These are phyloP conservation scores for Micrastur ruficollis DNA, from an alignment of 2,797 vertebrate species.

Conservation along the genomic window DNA sequence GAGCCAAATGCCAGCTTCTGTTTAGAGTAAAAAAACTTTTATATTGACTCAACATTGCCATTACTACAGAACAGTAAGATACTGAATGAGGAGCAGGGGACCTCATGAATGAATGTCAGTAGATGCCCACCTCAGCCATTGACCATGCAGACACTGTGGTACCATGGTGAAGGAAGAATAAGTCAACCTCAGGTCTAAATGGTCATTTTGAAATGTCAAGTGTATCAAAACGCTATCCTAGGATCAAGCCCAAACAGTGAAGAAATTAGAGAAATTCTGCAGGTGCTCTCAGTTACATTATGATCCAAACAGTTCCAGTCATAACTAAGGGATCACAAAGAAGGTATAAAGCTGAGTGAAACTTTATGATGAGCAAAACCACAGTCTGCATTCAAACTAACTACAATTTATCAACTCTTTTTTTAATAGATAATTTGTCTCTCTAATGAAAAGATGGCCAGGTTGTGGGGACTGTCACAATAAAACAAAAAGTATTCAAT, in stretches of 20 bases:
- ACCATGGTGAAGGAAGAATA: not conserved
- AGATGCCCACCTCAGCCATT: not conserved
- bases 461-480: not conserved
- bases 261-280: not conserved
- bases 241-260: not conserved
- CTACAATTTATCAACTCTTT: not conserved
- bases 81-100: not conserved
- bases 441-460: not conserved
- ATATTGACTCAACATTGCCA: not conserved
- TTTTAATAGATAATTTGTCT: not conserved
- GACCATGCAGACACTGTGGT: not conserved
- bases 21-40: not conserved
- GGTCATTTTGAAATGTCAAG: not conserved
- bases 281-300: not conserved
- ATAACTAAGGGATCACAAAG: not conserved
- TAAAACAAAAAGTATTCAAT: not conserved
- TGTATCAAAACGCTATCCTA: not conserved
- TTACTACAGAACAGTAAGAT: not conserved
- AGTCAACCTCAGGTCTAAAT: not conserved
- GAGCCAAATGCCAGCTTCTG: not conserved
- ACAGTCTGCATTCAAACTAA: not conserved
- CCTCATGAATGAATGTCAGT: not conserved
- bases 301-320: not conserved
- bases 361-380: not conserved
- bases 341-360: not conserved